Base-by-base conservation (phyloP, 2,888 invertebrate species). In the Rhodophaea formosa region DNA sequence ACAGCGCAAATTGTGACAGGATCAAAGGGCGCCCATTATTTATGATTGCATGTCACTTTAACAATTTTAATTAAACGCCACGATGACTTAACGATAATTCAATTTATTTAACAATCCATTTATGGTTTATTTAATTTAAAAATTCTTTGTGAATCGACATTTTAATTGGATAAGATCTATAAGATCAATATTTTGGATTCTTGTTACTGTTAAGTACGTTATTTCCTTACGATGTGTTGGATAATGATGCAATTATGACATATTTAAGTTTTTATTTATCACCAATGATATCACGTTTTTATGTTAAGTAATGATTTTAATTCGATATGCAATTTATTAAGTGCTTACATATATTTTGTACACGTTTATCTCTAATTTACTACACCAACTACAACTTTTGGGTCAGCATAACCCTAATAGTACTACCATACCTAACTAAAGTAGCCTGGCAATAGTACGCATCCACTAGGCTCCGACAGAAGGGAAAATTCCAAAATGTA, bases 11-110 rank as follows among this genome's bases (percentile, higher is more conserved):
- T 23, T 23, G 23, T 23, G 23, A 35, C 51, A 51, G 12, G 51
- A 16, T 51, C 51, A 51, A 51, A 51, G 51, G 51, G 32, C 51
- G 35, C 16, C 51, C 51, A 51, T 51, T 51, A 51, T 51, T 51
- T 17, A 51, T 51, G 3, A 17, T 17, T 35, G 35, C 51, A 51
- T 51, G 51, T 35, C 51, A 51, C 51, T 51, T 51, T n/a, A 51
- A 35, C 12, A 35, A 51, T 51, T 51, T 51, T 51, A 51, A 51
- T 51, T 51, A 35, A 35, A 51, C 32, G 35, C 51, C 16, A 35
- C 51, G 35, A 51, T 51, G 51, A 51, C 51, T 51, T 51, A 35
- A 51, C 35, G 12, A 5, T 51, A 15, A 51, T 51, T 51, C 10
- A 35, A 35, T 51, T 51, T 12, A 8, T 32, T 51, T 51, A 1